A percentile compares a stretch with the other conserved stretches of the same genome.
Conservation (phyloP, 2,797 vertebrate species). For the Sebastes miniatus region DNA sequence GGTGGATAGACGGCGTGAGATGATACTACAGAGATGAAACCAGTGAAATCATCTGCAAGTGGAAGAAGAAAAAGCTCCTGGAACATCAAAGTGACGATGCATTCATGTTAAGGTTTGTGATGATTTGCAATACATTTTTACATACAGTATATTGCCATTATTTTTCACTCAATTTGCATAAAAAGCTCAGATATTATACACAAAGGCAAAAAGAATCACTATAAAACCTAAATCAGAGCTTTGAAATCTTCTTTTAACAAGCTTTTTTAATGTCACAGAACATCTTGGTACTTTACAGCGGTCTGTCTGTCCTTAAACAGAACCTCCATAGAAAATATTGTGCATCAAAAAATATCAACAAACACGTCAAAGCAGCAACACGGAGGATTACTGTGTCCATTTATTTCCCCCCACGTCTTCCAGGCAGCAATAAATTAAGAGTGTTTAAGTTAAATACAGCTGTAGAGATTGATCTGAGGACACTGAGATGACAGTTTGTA, state of each 20-base stretch:
- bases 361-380: conserved; percentile 41
- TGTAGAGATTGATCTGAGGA: conserved; percentile 12
- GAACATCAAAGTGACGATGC: background rate
- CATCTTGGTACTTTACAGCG: conserved; percentile 18
- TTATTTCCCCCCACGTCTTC: background rate
- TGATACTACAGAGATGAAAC: background rate
- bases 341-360: conserved; percentile 39
- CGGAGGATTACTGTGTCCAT: background rate
- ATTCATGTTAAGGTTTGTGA: background rate
- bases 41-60: background rate
- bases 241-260: conserved; percentile 20
- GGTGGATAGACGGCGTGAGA: too few species aligned
- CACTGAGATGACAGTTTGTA: background rate
- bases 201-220: background rate
- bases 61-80: background rate
- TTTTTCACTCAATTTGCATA: background rate
- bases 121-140: background rate
- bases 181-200: background rate
- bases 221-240: background rate
- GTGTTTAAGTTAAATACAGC: conserved; percentile 16
- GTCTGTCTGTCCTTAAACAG: background rate
- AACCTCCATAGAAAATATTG: conserved; percentile 43
- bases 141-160: background rate
- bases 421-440: conserved; percentile 57
- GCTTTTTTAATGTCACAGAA: conserved; percentile 56